Evolutionary conservation across 1,140 invertebrate species (phyloP), one percentile per base, ranked within the genome.

Genomic region (Luehdorfia chinensis): DNA sequence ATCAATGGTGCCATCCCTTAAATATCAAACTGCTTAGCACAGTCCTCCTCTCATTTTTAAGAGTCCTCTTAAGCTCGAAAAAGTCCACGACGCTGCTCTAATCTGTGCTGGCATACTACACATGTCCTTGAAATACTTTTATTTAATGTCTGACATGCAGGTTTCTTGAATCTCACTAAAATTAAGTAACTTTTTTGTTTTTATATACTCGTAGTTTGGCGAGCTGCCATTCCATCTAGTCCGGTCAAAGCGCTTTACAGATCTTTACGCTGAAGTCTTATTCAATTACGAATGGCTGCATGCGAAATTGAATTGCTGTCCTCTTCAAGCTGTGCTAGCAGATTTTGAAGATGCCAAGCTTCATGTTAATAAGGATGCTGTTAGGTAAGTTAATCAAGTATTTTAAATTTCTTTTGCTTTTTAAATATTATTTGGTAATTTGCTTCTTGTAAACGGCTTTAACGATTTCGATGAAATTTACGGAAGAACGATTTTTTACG

Each of bases 221-320:
- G 98, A 99, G 76, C 83, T 99, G 31, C 97, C 98, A 0, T 99
- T 94, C 80, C 98, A 99, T 73, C 86, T 99, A 61, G 92, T 99
- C 0, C 89, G 97, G 8, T 94, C 97, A 0, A 91, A 94, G 43
- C 91, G 97, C 14, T 97, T 97, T 68, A 94, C 95, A 48, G 97
- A 99, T 84, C 87, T 99, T 0, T 98, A 97, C 75, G 92, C 95
- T 37, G 92, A 97, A 66, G 97, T 98, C 5, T 89, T 99, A 0
- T 99, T 99, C 84, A 98, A 98, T 84, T 99, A 99, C 75, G 93
- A 97, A 55, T 99, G 97, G 96, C 88, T 99, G 0, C 96, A 98
- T 74, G 97, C 97, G 0, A 99, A 99, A 81, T 87, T 99, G 1
- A 94, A 93, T 50, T 96, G 96, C 51, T 98, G 97, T 77, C 97